Percentiles rank a stretch among this genome's conserved stretches.
phyloP scores from a whole-genome alignment of 2,113 vertebrate species.

The Coptodon rendalli region DNA sequence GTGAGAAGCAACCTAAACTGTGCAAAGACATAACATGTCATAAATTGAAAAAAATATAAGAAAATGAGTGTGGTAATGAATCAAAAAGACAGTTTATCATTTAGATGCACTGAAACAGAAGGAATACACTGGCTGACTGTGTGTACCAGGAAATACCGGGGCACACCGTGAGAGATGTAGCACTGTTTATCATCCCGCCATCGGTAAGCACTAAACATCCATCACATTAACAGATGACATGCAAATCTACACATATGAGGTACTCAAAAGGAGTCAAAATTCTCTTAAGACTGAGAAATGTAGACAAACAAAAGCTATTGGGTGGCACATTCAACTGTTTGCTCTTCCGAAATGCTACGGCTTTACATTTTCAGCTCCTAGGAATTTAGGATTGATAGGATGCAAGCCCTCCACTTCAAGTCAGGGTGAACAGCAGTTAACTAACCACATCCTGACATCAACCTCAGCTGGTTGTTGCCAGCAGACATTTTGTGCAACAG shows the following conservation, averaged over 20 bases:
- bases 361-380: neutral
- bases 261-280: neutral
- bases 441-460: slow-evolving; percentile 51
- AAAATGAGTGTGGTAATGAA: neutral
- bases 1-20: neutral
- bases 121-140: neutral
- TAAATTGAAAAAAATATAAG: neutral
- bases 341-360: neutral
- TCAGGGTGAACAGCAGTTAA: slow-evolving; percentile 30
- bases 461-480: slow-evolving; percentile 42
- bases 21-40: neutral
- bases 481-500: slow-evolving; percentile 53
- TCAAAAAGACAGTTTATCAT: neutral
- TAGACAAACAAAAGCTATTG: neutral
- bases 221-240: neutral
- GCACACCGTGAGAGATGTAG: neutral
- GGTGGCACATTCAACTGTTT: neutral
- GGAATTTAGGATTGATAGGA: neutral
- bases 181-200: neutral
- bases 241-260: neutral
- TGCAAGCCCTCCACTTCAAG: neutral
- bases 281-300: neutral
- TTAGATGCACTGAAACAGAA: neutral
- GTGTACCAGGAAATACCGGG: neutral
- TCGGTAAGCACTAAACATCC: neutral